Evolutionary conservation across 2,797 vertebrate genomes (phyloP), one percentile per base, ranked within the genome.

Genomic region (Uromys caudimaculatus): DNA sequence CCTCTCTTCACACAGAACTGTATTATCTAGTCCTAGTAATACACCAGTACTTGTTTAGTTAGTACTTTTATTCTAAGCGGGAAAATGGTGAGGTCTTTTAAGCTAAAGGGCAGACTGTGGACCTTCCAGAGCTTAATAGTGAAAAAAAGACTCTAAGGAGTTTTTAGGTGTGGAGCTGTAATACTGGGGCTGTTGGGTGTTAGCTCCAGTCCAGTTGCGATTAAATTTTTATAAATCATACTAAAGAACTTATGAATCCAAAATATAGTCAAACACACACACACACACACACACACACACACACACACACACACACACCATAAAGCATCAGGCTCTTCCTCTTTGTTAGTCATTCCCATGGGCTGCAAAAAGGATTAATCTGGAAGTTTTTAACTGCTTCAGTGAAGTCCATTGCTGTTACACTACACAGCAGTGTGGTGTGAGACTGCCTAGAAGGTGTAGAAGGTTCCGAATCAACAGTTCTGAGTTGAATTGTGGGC

Each of bases 1-100:
- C 27, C 47, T 78, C 29, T 94, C 50, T 90, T 95, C 69, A 83
- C 86, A 94, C 52, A 76, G 38, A 71, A 41, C 23, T 67, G 17
- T 9, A 35, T 79, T 64, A 77, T 50, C 44, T 67, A 77, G 50
- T 69, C n/a, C 41, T 41, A 78, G 56, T 35, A 67, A 67, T 6
- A 21, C 7, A 89, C 0, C 1, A 67, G 92, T 41, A 93, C 78
- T 73, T 87, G 79, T 73, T 94, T 73, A 75, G 35, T 82, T 77
- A 9, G 6, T 27, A 19, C 38, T 78, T 94, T 88, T 76, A 88
- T 64, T 50, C 75, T 84, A 23, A 2, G 10, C 0, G 29, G 16
- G 78, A 73, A 94, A 83, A 64, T 21, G 0, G 4, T 29, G 16
- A 86, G 6, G 12, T 35, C 16, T 24, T 35, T 92, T n/a, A 86